phyloP scores from a whole-genome alignment of 1,140 invertebrate species.

The Euwallacea fornicatus region DNA sequence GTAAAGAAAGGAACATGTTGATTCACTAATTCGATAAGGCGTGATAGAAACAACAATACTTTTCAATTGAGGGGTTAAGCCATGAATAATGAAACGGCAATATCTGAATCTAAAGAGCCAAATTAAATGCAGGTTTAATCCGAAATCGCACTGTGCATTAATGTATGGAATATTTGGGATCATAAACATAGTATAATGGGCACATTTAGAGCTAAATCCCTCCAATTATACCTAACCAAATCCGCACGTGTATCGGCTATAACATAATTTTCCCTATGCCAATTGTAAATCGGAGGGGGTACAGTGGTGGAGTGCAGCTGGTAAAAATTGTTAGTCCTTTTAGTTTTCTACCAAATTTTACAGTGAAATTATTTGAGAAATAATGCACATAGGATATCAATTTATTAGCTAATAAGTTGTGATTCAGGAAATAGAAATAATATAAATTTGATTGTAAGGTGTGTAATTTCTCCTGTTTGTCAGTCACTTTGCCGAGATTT shows the following conservation, averaged over 20 bases:
- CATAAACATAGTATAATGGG: conserved; percentile 31
- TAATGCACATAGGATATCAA: too few species aligned
- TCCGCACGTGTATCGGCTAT: conserved; percentile 28
- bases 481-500: too few species aligned
- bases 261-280: conserved; percentile 21
- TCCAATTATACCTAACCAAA: conserved; percentile 32
- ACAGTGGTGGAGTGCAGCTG: conserved; percentile 8
- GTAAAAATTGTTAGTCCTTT: not conserved
- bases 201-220: conserved; percentile 24
- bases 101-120: not conserved
- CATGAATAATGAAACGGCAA: too few species aligned
- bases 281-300: conserved; percentile 15
- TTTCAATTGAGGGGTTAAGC: too few species aligned
- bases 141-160: conserved; percentile 8
- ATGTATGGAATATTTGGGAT: conserved; percentile 5
- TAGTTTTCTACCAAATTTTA: too few species aligned
- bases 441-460: too few species aligned
- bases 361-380: too few species aligned
- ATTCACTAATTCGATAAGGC: conserved; percentile 4
- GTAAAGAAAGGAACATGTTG: conserved; percentile 12
- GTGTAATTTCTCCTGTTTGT: too few species aligned
- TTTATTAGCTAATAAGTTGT: too few species aligned
- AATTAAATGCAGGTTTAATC: conserved; percentile 12
- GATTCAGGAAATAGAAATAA: too few species aligned
- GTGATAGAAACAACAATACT: too few species aligned